Base-by-base conservation (phyloP, 92 coral and sea anemone genomes). In the Phymanthus crucifer region DNA sequence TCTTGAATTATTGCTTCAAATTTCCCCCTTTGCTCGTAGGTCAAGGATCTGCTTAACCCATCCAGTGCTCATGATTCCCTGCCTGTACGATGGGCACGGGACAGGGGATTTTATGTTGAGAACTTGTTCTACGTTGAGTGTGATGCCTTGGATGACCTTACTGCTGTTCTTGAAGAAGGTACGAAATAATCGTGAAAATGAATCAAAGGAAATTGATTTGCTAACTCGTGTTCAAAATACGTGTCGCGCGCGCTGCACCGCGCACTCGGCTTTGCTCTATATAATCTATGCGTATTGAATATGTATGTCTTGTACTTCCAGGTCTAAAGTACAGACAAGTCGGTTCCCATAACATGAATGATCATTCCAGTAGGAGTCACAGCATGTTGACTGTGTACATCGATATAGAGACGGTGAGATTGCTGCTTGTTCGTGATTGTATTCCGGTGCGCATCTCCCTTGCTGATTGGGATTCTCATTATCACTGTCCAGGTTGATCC, bases 121-220 rank as follows among this genome's bases (percentile, higher is more conserved):
- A 94, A 95, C 75, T 75, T 95, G 72, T 95, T 95, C 74, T 93
- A 88, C 79, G 98, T 95, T 14, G 94, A 93, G 77, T 95, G 99
- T 79, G 99, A 93, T 81, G 73, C 83, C 29, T 82, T 89, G 74
- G 99, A 95, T 79, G 99, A 95, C 45, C 86, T 95, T 3, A 83
- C 91, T 83, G 99, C 99, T 38, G 99, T 95, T 16, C 87, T 95
- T 32, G 99, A 95, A 80, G 99, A 95, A 90, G 99, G 99, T 95
- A 89, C 33, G 11, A 50, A 14, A 18, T 7, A 34, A 61, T 21
- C n/a, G 7, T 3, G 14, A 21, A 16, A 21, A 17, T 21, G 3
- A 16, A 48, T 48, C 16, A 0, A 45, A 11, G 10, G 5, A 9
- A 45, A 45, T 45, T 45, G n/a, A n/a, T n/a, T n/a, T n/a, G n/a